Percentiles rank a stretch among this genome's conserved stretches.
Conservation (phyloP, 64 coral and sea anemone genomes). For the Astreopora myriophthalma region DNA sequence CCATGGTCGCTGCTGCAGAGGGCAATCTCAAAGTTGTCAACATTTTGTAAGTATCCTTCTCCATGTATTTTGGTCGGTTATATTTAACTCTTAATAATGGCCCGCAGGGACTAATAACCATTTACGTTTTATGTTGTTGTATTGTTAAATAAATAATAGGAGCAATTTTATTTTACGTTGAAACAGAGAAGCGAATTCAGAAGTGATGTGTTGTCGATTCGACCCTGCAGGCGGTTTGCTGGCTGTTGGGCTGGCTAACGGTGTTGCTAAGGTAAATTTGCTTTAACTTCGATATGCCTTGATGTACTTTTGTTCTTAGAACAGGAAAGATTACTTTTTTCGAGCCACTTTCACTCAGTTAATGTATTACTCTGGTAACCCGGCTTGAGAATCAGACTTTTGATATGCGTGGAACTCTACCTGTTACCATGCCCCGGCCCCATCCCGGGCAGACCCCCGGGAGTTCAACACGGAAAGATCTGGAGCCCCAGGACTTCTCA, state of each 20-base stretch:
- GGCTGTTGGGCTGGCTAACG: slow-evolving; percentile 87
- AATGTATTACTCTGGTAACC: background rate
- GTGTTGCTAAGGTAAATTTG: slow-evolving; percentile 77
- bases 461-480: no score
- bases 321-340: background rate
- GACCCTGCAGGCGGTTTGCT: slow-evolving; percentile 79
- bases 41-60: slow-evolving; percentile 70
- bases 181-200: slow-evolving; percentile 89
- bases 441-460: no score
- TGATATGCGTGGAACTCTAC: no score
- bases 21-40: slow-evolving; percentile 88
- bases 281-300: background rate
- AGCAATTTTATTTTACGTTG: slow-evolving; percentile 6
- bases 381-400: no score
- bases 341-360: background rate
- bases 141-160: background rate
- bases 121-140: background rate
- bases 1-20: slow-evolving; percentile 71
- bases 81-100: no score
- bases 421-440: no score
- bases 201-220: slow-evolving; percentile 99
- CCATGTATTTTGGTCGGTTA: background rate
- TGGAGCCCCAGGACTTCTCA: no score
- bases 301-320: background rate
- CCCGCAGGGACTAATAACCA: background rate